These are phyloP conservation scores for Musca vetustissima DNA, from an alignment of 1,140 invertebrate genomes.

Conservation along the genomic window DNA sequence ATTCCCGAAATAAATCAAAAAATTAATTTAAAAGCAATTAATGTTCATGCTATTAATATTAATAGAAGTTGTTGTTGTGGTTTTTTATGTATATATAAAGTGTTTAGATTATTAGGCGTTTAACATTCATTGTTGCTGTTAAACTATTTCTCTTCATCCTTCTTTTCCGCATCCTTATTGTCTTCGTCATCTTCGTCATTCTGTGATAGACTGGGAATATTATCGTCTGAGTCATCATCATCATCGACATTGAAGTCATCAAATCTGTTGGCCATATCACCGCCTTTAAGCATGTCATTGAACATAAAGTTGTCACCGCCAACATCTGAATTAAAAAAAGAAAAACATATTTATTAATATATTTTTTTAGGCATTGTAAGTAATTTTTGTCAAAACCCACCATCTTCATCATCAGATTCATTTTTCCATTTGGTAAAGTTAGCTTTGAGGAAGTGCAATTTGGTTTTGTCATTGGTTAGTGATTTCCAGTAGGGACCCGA, in stretches of 20 bases:
- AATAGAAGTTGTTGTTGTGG: constrained; percentile 9
- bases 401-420: constrained; percentile 73
- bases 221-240: constrained; percentile 47
- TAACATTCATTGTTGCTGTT: constrained; percentile 26
- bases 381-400: constrained; percentile 27
- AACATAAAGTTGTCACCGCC: constrained; percentile 5
- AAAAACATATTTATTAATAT: background rate
- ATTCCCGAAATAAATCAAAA: background rate
- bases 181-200: constrained; percentile 51
- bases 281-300: constrained; percentile 20
- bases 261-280: constrained; percentile 45
- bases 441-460: constrained; percentile 94
- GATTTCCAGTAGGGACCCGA: constrained; percentile 81
- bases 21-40: constrained; percentile 20
- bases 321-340: constrained; percentile 8
- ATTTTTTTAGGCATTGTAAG: background rate
- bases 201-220: constrained; percentile 50
- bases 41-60: constrained; percentile 23
- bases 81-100: background rate
- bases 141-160: constrained; percentile 28
- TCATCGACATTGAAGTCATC: constrained; percentile 48
- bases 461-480: constrained; percentile 83
- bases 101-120: constrained; percentile 1
- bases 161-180: constrained; percentile 18
- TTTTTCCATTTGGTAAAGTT: constrained; percentile 98